phyloP scores from a whole-genome alignment of 2,113 vertebrate genomes.

The Petroica traversi region DNA sequence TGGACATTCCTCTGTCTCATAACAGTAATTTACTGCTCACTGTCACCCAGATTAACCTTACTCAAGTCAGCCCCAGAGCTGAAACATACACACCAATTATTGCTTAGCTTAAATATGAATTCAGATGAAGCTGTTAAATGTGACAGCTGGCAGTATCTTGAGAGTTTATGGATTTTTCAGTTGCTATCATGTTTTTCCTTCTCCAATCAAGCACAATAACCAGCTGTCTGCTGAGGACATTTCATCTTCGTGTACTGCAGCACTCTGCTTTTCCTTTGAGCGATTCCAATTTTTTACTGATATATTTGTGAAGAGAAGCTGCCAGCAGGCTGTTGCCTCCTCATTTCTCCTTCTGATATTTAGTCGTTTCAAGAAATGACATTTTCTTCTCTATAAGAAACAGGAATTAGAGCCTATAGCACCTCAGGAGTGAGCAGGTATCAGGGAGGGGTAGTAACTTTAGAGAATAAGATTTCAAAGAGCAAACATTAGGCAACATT shows the following conservation, averaged over 20 bases:
- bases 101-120: neutral
- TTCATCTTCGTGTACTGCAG: neutral
- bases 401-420: neutral
- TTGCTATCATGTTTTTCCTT: neutral
- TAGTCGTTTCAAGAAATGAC: neutral
- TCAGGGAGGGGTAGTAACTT: neutral
- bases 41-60: conserved; percentile 81
- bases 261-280: neutral
- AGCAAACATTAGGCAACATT: neutral
- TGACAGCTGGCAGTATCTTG: neutral
- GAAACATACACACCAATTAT: neutral
- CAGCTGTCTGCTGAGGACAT: neutral
- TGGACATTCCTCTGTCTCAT: conserved; percentile 74
- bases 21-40: conserved; percentile 76
- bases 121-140: neutral
- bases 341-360: neutral
- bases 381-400: neutral
- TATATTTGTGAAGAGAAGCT: neutral
- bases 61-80: conserved; percentile 30
- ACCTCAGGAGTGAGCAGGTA: neutral
- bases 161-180: conserved; percentile 17
- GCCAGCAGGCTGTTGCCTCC: neutral
- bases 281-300: neutral
- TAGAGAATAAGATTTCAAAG: neutral
- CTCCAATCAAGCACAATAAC: neutral